Evolutionary conservation across 2,888 invertebrate species (phyloP), one percentile per base, ranked within the genome.

Genomic region (Drosophila stalkeri): DNA sequence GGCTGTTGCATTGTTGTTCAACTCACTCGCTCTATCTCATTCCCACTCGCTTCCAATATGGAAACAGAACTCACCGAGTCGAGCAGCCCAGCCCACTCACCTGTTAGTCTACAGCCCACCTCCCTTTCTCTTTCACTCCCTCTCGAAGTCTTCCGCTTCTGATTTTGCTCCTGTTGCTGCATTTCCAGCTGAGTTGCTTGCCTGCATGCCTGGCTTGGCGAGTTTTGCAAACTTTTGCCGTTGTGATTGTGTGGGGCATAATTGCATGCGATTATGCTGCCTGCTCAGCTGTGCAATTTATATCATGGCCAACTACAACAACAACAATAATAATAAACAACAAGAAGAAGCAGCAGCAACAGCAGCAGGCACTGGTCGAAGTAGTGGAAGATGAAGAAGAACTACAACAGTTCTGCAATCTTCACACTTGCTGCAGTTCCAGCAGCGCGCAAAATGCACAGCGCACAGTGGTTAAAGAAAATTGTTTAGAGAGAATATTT

Each of bases 221-320:
- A 79, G 90, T 87, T 86, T 75, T 64, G 71, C 72, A 82, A 61
- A 80, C 80, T 83, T 86, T 72, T 78, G 79, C 47, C 71, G 81
- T 78, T 91, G 84, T 87, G 90, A 91, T 91, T 92, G 91, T 92
- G 92, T 91, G 90, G 88, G 91, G 90, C 92, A 92, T 92, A 92
- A 92, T 92, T 92, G 92, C 92, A 92, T 92, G 91, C 91, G 92
- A 92, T 92, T 92, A 92, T 91, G 91, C 86, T 90, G 91, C 91
- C 92, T 90, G 91, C 92, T 92, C 92, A 92, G 92, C 92, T 92
- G 92, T 92, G 90, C 92, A 91, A 91, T 91, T 92, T 92, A 89
- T 87, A 91, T 82, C 79, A 80, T 76, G 88, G 76, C 63, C 63
- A 64, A 9, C 80, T 77, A 47, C 61, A 65, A 18, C 52, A 63